Base-by-base conservation (phyloP, 2,113 vertebrate genomes). In the Ailurus styani region DNA sequence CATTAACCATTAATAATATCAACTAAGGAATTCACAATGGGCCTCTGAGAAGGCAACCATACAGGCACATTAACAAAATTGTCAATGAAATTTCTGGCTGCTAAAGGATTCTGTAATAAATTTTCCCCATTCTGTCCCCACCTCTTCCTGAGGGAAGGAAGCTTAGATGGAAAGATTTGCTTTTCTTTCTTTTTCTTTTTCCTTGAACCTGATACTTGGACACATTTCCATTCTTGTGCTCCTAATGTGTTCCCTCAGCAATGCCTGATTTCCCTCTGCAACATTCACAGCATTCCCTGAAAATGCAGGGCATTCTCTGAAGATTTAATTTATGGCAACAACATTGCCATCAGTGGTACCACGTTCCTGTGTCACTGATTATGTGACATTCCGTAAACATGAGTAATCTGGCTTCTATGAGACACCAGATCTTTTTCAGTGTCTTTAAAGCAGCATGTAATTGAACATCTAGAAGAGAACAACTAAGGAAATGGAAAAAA, bases 1-100 rank as follows among this genome's bases (percentile, higher is more conserved):
- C 97, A 98, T 98, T 98, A 99, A 97, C 96, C 62, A 98, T 98
- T 98, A 98, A 98, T 98, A 99, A 98, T 93, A 97, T 98, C 98
- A 98, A 98, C 87, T 96, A 97, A 98, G 98, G 95, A 96, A 98
- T 96, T 96, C 93, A 98, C 97, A 98, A 98, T 45, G 15, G 81
- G 21, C 64, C 93, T 95, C 68, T 8, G 52, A 96, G 68, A 96
- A 93, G 57, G 68, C 83, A 91, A 75, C 57, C 21, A n/a, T 86
- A 66, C 27, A 50, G 70, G 12, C 64, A 92, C 17, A 60, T 86
- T 90, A 96, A 86, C 85, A 95, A 82, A 97, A 97, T 6, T 81
- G 47, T 64, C 95, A 90, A 84, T 73, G 82, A 95, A 96, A 94
- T 82, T 50, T 78, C 87, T 93, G 90, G 68, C 57, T 91, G 27